Evolutionary conservation across 2,888 invertebrate genomes (phyloP).

Genomic region (Limnephilus lunatus): DNA sequence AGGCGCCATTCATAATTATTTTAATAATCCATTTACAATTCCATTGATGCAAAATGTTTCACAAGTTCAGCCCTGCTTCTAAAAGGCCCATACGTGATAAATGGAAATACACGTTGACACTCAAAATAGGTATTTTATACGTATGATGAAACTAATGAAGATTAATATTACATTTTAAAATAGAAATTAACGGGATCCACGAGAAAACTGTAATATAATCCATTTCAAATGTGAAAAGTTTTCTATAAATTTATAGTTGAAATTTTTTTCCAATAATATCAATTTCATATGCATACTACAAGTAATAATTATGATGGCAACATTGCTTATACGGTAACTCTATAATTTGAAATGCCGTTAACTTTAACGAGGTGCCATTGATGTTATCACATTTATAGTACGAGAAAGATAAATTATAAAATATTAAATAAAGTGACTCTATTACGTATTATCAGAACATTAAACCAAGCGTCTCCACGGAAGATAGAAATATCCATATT

Average conservation of each 20-base stretch:
- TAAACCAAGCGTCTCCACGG: neutral
- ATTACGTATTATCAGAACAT: neutral
- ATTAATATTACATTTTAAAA: conserved; percentile 42
- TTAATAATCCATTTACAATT: too few species aligned
- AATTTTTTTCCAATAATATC: conserved; percentile 27
- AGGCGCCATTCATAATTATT: too few species aligned
- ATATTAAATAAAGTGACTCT: neutral
- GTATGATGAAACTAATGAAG: conserved; percentile 48
- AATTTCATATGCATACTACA: conserved; percentile 19
- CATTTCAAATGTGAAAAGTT: neutral
- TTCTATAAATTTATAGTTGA: conserved; percentile 13
- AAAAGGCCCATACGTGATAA: conserved; percentile 46
- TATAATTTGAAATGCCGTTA: neutral
- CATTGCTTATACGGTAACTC: conserved; percentile 16
- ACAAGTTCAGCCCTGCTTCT: neutral
- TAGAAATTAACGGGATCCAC: neutral
- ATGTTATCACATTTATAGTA: neutral
- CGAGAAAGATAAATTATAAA: neutral
- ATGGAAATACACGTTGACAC: conserved; percentile 33
- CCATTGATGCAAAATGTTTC: too few species aligned
- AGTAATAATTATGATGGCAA: neutral
- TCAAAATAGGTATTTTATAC: conserved; percentile 48
- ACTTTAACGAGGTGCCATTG: conserved; percentile 1
- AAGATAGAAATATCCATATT: neutral
- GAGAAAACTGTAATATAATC: neutral